Base-by-base conservation (phyloP, 2,888 invertebrate genomes). In the Tupiocoris notatus region DNA sequence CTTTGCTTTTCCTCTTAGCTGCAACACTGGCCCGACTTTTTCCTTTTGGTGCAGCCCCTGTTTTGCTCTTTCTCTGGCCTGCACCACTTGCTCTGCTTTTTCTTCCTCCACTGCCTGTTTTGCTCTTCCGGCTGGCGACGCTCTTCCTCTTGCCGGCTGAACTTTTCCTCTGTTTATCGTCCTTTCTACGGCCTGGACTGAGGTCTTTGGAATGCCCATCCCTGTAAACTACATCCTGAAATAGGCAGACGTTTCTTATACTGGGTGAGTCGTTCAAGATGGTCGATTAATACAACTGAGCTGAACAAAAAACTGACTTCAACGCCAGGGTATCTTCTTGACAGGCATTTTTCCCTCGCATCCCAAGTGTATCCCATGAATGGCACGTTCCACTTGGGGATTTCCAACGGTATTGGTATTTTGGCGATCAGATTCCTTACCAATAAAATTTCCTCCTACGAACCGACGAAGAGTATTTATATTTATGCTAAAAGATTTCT, bases 361-460 rank as follows among this genome's bases (percentile, higher is more conserved):
- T 77, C 76, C 79, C 79, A 79, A n/a, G 73, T 74, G 62, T 79
- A 79, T 6, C 70, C 73, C 21, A 62, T 58, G 25, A 62, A 76
- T 16, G n/a, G 24, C 1, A 71, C 76, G 12, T 61, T 74, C 79
- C 79, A 79, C 12, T 74, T 65, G 1, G 74, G 62, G 2, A 73
- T 67, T 63, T 77, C 74, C 1, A 61, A 59, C 1, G 79, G 79
- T 12, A 77, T 62, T 7, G 76, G 76, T 16, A 79, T 77, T 58
- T 77, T 77, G n/a, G 77, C 77, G 2, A 79, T 64, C 56, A 76
- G 24, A 20, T 61, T 59, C 24, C 64, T 78, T 12, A 75, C 58
- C 58, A 66, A 24, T 18, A 66, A 18, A 1, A 75, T 57, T 59
- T 75, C 65, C 23, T 75, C 75, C 65, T 65, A 62, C 12, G 39